These are phyloP conservation scores for Anableps anableps DNA, from an alignment of 2,797 vertebrate species.

Conservation along the genomic window DNA sequence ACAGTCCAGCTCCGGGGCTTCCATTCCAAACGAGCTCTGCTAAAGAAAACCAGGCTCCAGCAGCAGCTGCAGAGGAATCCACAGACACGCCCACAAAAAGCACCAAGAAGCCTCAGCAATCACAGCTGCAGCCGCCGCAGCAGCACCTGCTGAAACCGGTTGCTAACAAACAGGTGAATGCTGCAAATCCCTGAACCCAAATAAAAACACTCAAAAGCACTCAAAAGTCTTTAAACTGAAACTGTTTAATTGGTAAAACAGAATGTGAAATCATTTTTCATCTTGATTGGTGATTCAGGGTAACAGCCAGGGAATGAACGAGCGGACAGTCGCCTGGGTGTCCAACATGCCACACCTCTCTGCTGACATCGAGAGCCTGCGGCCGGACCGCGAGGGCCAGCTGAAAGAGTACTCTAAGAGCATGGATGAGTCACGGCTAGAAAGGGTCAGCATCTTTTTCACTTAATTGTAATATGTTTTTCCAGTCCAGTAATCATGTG, in stretches of 20 bases:
- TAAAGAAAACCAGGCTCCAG: constrained; percentile 74
- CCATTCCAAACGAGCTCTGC: constrained; percentile 83
- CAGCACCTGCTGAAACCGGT: constrained; percentile 88
- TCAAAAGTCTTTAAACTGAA: not conserved
- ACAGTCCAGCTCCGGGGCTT: constrained; percentile 84
- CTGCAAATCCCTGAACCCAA: not conserved
- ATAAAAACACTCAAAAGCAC: not conserved
- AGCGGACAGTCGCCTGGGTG: constrained; percentile 97
- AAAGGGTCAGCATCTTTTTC: constrained; percentile 84
- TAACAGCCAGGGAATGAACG: constrained; percentile 88
- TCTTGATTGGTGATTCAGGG: constrained; percentile 71
- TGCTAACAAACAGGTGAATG: constrained; percentile 88
- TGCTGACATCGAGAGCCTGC: constrained; percentile 94
- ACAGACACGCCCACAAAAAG: constrained; percentile 79
- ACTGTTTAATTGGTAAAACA: not conserved
- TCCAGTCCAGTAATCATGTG: not conserved
- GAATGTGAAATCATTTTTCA: not conserved
- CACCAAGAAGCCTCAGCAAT: constrained; percentile 73
- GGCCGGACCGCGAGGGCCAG: constrained; percentile 93
- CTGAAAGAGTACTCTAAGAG: constrained; percentile 97
- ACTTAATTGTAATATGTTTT: too few relatives aligned
- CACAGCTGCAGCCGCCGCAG: constrained; percentile 78
- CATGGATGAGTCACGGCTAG: constrained; percentile 97
- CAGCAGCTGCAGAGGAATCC: constrained; percentile 65
- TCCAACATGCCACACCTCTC: constrained; percentile 99